Evolutionary conservation across 1,140 invertebrate genomes (phyloP), one percentile per base, ranked within the genome.

Genomic region (Coboldia fuscipes): DNA sequence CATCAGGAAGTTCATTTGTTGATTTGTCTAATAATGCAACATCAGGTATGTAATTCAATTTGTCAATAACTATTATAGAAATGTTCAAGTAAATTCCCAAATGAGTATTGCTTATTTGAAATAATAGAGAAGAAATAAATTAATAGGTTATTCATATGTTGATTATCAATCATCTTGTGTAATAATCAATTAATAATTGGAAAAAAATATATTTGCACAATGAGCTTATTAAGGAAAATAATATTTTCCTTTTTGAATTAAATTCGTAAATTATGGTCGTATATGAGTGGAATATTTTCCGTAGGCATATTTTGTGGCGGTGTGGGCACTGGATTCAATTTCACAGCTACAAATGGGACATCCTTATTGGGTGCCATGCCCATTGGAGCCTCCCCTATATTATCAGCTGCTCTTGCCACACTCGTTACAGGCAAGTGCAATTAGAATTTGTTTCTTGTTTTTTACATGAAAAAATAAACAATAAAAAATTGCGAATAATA

Each of bases 1-100:
- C 44, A 42, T 27, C 45, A 45, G 24, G n/a, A n/a, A n/a, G n/a
- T n/a, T n/a, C 42, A 38, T 36, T 34, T 39, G 16, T 37, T 36
- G 8, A 40, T 37, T 3, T 46, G 42, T 35, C 38, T 28, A 35
- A 34, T 12, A 17, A 30, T 16, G n/a, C 24, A 5, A 18, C 30
- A 3, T 31, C 33, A 37, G 31, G 36, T 37, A 37, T n/a, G 12
- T 13, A 15, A n/a, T n/a, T n/a, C n/a, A n/a, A n/a, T n/a, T n/a
- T n/a, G n/a, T n/a, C n/a, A n/a, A n/a, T n/a, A n/a, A n/a, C n/a
- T n/a, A n/a, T n/a, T n/a, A n/a, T n/a, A n/a, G n/a, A n/a, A n/a
- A n/a, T n/a, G n/a, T n/a, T n/a, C n/a, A n/a, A n/a, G n/a, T n/a
- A n/a, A n/a, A n/a, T n/a, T n/a, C n/a, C n/a, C n/a, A n/a, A n/a